Evolutionary conservation across 2,888 invertebrate genomes (phyloP).

Genomic region (Coremacera marginata): DNA sequence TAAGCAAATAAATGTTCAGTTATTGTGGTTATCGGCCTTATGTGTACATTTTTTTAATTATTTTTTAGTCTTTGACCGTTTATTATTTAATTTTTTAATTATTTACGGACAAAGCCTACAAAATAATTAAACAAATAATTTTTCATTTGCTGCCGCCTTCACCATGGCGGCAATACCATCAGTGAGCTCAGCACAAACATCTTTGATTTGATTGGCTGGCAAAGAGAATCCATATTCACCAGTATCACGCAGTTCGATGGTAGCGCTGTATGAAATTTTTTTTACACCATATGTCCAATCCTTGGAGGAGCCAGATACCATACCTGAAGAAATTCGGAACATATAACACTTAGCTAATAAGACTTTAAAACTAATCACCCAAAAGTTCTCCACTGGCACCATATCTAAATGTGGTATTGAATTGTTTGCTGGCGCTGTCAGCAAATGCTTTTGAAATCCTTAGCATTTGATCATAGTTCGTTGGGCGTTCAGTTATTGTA

Average conservation of each 20-base stretch:
- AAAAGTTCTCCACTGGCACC: constrained; percentile 58
- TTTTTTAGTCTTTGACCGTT: too few species aligned
- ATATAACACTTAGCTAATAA: too few species aligned
- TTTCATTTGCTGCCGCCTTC: too few species aligned
- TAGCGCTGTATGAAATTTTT: constrained; percentile 51
- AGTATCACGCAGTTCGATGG: constrained; percentile 57
- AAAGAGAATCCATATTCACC: constrained; percentile 58
- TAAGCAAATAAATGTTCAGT: too few species aligned
- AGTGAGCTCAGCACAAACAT: constrained; percentile 54
- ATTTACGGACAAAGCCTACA: too few species aligned
- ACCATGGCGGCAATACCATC: constrained; percentile 41
- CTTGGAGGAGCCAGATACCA: constrained; percentile 58
- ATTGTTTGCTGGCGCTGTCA: constrained; percentile 51
- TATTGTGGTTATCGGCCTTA: too few species aligned
- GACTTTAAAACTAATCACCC: constrained; percentile 50
- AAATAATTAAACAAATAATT: too few species aligned
- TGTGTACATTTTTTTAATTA: too few species aligned
- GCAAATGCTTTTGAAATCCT: constrained; percentile 57
- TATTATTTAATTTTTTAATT: too few species aligned
- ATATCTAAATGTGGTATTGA: constrained; percentile 53
- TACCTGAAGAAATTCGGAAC: constrained; percentile 44
- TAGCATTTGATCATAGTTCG: constrained; percentile 59
- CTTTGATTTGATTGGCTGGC: constrained; percentile 57
- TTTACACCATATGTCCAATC: constrained; percentile 61
- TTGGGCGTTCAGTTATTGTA: constrained; percentile 51